Evolutionary conservation across 2,113 vertebrate species (phyloP).

Genomic region (Actenoides lindsayi): DNA sequence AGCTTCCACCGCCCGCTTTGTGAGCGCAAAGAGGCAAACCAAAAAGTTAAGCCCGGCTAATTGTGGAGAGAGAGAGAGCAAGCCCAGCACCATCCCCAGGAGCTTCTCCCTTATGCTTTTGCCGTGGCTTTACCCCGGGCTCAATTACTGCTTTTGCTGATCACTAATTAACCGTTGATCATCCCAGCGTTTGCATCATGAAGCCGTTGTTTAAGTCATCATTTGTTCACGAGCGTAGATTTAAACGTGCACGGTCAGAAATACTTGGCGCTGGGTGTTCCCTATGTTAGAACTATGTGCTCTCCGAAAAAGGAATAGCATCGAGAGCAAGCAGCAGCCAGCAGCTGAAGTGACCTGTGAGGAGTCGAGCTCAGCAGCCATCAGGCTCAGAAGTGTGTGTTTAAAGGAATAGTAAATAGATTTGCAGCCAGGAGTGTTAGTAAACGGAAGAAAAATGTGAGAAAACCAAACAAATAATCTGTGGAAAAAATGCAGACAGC

Average conservation of each 20-base stretch:
- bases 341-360: neutral
- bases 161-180: neutral
- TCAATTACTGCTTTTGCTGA: neutral
- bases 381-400: neutral
- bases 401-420: neutral
- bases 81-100: neutral
- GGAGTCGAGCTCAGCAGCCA: neutral
- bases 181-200: neutral
- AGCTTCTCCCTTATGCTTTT: neutral
- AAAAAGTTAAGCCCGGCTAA: neutral
- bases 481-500: neutral
- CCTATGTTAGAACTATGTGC: neutral
- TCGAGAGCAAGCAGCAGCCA: neutral
- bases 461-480: neutral
- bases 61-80: neutral
- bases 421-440: neutral
- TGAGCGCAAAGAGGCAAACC: neutral
- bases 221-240: neutral
- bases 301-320: conserved; percentile 6
- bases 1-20: neutral
- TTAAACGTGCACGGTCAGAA: neutral
- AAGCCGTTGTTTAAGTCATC: neutral
- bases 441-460: neutral
- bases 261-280: neutral
- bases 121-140: neutral